A percentile compares a stretch with the other conserved stretches of the same genome.
phyloP scores from a whole-genome alignment of 2,888 invertebrate species.

The Emmelina monodactyla region DNA sequence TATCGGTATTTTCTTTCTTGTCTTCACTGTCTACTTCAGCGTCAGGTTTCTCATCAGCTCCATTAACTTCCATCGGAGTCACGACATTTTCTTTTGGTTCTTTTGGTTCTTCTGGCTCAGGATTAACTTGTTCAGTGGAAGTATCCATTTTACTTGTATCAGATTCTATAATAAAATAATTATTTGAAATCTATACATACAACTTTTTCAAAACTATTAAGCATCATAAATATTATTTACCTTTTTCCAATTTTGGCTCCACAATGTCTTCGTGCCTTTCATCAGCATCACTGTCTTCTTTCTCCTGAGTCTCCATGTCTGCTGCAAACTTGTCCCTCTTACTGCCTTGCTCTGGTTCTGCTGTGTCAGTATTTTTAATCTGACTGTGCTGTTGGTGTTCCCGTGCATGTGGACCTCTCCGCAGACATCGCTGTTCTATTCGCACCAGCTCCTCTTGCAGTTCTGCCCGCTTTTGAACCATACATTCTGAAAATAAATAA shows the following conservation, averaged over 20 bases:
- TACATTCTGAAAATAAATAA: constrained; percentile 55
- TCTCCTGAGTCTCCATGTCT: constrained; percentile 38
- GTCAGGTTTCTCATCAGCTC: neutral
- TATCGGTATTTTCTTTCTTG: no score
- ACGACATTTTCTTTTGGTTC: no score
- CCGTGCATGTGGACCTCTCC: constrained; percentile 36
- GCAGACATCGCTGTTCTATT: constrained; percentile 64
- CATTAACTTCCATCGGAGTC: neutral
- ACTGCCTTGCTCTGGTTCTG: constrained; percentile 17
- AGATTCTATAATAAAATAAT: no score
- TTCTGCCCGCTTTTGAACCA: constrained; percentile 69
- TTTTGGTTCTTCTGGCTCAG: no score
- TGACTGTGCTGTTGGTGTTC: constrained; percentile 28
- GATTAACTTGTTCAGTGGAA: no score
- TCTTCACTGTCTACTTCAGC: neutral
- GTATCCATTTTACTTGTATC: no score
- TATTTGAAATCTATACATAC: no score
- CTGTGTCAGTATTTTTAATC: constrained; percentile 9
- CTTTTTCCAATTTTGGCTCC: constrained; percentile 15
- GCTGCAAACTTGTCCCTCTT: constrained; percentile 49
- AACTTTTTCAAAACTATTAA: no score
- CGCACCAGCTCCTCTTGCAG: constrained; percentile 70
- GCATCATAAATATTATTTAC: constrained; percentile 15
- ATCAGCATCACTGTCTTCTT: constrained; percentile 53
- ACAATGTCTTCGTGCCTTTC: constrained; percentile 22